Conservation (phyloP, 1,140 invertebrate genomes). For the Musca vetustissima region DNA sequence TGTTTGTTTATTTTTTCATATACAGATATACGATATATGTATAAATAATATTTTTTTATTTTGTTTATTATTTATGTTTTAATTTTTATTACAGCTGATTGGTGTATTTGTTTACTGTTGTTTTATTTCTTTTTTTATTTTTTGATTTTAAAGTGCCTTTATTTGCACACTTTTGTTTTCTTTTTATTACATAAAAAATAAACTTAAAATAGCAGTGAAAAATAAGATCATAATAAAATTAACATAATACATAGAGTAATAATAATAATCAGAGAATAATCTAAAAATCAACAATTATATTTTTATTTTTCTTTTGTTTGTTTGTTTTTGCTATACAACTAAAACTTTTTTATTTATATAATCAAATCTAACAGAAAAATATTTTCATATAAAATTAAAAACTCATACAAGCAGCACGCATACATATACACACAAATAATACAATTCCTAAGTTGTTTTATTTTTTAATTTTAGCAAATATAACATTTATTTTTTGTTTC, state of each 20-base stretch:
- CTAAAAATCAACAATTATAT: constrained; percentile 14
- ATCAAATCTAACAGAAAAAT: constrained; percentile 19
- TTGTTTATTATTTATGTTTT: neutral
- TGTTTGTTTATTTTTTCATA: neutral
- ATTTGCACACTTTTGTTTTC: neutral
- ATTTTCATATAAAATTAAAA: neutral
- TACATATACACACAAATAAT: too few relatives aligned
- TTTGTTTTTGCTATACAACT: neutral
- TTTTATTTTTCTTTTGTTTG: too few relatives aligned
- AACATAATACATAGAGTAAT: too few relatives aligned
- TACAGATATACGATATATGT: too few relatives aligned
- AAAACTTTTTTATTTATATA: neutral
- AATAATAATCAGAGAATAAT: constrained; percentile 7
- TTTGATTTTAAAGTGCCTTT: constrained; percentile 14
- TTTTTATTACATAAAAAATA: constrained; percentile 3
- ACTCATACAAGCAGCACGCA: too few relatives aligned
- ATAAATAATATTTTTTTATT: too few relatives aligned
- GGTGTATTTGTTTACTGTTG: neutral
- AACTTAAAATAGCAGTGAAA: neutral
- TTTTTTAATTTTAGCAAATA: too few relatives aligned
- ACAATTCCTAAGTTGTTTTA: too few relatives aligned
- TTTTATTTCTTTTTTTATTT: too few relatives aligned
- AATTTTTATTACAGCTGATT: neutral
- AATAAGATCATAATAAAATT: neutral
- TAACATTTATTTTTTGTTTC: neutral